Percentiles rank a stretch among this genome's conserved stretches.
Conservation (phyloP, 2,797 vertebrate genomes). For the Acanthurus lineatus region DNA sequence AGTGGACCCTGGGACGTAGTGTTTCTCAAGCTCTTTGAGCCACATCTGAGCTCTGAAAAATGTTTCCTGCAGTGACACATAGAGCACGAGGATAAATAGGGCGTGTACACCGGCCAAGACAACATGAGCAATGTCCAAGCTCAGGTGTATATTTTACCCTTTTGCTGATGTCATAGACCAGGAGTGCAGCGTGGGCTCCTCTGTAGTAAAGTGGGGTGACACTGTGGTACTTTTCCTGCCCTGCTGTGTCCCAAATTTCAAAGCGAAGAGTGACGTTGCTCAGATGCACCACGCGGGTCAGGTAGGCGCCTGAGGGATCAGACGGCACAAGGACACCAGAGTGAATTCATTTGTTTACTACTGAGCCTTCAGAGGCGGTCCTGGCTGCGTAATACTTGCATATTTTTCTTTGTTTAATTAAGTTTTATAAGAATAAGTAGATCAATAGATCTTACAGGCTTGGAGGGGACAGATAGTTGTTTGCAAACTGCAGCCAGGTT, state of each 20-base stretch:
- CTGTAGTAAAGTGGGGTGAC: constrained; percentile 89
- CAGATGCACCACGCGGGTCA: constrained; percentile 79
- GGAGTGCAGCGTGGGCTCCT: constrained; percentile 80
- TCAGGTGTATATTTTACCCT: constrained; percentile 72
- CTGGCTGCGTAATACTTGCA: neutral
- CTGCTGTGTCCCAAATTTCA: constrained; percentile 91
- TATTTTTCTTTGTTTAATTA: no score
- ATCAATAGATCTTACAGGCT: no score
- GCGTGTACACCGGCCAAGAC: neutral
- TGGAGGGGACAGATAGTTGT: no score
- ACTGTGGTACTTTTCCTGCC: constrained; percentile 90
- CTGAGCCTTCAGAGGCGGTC: neutral
- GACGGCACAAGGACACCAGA: neutral
- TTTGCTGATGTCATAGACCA: constrained; percentile 87
- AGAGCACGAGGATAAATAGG: no score
- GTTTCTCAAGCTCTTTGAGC: constrained; percentile 86
- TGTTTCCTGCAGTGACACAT: constrained; percentile 76
- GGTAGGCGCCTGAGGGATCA: constrained; percentile 83
- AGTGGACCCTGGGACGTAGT: constrained; percentile 70
- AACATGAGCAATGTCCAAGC: accelerated
- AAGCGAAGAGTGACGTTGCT: constrained; percentile 69
- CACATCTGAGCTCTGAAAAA: constrained; percentile 85
- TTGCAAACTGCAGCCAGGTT: no score
- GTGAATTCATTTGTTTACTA: neutral
- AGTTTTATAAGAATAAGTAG: no score